phyloP scores from a whole-genome alignment of 2,888 invertebrate genomes.

The Drosophila anomalipes region DNA sequence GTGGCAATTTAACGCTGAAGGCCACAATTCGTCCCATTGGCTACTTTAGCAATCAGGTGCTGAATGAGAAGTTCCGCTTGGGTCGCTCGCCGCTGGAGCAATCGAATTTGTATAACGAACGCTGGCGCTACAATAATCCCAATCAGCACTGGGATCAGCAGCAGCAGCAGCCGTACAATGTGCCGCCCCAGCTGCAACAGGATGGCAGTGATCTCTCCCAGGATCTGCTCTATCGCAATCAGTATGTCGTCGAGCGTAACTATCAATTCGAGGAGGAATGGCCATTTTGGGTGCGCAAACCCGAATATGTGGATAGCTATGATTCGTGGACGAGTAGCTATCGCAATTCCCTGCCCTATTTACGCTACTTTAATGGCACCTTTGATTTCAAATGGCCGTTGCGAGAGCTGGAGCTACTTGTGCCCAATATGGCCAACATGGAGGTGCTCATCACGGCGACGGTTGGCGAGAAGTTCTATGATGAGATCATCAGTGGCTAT shows the following conservation, averaged over 20 bases:
- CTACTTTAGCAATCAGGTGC: slow-evolving; percentile 87
- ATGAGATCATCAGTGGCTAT: slow-evolving; percentile 93
- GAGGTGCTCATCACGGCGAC: slow-evolving; percentile 94
- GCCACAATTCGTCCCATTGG: slow-evolving; percentile 91
- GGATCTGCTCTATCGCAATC: slow-evolving; percentile 85
- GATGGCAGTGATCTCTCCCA: slow-evolving; percentile 69
- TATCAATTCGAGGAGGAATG: slow-evolving; percentile 93
- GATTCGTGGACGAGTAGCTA: slow-evolving; percentile 84
- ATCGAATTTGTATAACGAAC: slow-evolving; percentile 65
- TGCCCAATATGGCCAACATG: slow-evolving; percentile 87
- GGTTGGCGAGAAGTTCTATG: slow-evolving; percentile 94
- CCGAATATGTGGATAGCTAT: slow-evolving; percentile 86
- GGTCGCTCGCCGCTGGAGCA: slow-evolving; percentile 82
- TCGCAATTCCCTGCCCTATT: slow-evolving; percentile 88
- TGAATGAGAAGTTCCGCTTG: slow-evolving; percentile 86
- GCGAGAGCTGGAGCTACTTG: slow-evolving; percentile 88
- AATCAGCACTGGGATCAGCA: slow-evolving; percentile 56
- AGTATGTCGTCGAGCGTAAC: slow-evolving; percentile 89
- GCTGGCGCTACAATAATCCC: slow-evolving; percentile 73
- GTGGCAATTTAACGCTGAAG: slow-evolving; percentile 94
- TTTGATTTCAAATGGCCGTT: slow-evolving; percentile 95
- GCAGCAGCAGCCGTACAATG: slow-evolving; percentile 59
- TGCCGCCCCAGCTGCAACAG: slow-evolving; percentile 56
- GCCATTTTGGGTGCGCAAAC: slow-evolving; percentile 92
- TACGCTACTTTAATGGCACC: slow-evolving; percentile 94